Evolutionary conservation across 1,140 invertebrate species (phyloP).

Genomic region (Ceratina calcarata): DNA sequence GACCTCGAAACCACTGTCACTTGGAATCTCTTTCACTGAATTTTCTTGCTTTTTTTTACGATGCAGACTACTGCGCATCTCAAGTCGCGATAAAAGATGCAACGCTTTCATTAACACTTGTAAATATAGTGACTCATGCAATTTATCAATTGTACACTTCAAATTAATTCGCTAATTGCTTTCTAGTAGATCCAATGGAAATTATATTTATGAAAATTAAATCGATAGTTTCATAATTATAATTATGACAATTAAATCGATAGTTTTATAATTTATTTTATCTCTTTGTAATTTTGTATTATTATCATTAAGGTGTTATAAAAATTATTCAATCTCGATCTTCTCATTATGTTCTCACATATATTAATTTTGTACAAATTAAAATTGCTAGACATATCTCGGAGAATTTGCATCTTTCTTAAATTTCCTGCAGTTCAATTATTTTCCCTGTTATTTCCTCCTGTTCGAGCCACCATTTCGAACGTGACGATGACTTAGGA

Average conservation of each 20-base stretch:
- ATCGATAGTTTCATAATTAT: not conserved
- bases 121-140: no score
- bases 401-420: no score
- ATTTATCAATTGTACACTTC: not conserved
- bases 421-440: no score
- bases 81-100: not conserved
- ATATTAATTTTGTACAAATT: no score
- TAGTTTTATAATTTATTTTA: not conserved
- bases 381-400: no score
- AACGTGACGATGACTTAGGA: not conserved
- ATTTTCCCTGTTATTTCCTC: not conserved
- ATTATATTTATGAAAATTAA: not conserved
- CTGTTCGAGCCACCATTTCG: not conserved
- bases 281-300: not conserved
- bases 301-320: not conserved
- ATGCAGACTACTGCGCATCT: not conserved
- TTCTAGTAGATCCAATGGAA: no score
- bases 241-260: not conserved
- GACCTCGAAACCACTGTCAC: conserved; percentile 62
- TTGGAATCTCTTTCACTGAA: conserved; percentile 60
- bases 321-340: no score
- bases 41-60: conserved; percentile 51
- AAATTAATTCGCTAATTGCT: not conserved
- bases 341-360: no score
- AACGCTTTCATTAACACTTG: conserved; percentile 4